Evolutionary conservation across 2,113 vertebrate species (phyloP).

Genomic region (Toxotes jaculatrix): DNA sequence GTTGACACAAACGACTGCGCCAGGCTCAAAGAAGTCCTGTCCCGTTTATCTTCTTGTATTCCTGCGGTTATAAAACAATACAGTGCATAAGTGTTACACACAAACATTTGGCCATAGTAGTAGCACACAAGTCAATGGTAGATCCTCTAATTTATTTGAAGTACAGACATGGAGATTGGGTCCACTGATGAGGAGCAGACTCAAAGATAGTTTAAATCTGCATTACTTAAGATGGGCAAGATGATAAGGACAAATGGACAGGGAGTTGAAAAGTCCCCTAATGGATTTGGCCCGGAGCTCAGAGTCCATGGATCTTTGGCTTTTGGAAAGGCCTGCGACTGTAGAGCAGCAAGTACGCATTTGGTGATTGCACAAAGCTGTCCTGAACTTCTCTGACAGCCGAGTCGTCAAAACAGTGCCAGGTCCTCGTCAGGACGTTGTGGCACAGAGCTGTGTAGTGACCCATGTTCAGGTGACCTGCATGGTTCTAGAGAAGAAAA

Average conservation of each 20-base stretch:
- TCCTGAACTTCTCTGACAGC: slow-evolving; percentile 81
- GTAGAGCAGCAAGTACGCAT: slow-evolving; percentile 89
- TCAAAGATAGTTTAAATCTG: neutral
- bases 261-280: neutral
- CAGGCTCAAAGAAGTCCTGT: neutral
- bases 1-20: neutral
- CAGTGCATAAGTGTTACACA: neutral
- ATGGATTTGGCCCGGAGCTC: slow-evolving; percentile 11
- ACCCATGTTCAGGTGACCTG: slow-evolving; percentile 88
- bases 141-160: slow-evolving; percentile 19
- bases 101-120: neutral
- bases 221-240: neutral
- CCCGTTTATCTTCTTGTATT: neutral
- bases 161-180: neutral
- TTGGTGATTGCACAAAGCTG: slow-evolving; percentile 82
- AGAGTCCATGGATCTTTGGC: slow-evolving; percentile 64
- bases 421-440: slow-evolving; percentile 79
- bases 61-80: neutral
- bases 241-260: neutral
- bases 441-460: slow-evolving; percentile 91
- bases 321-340: slow-evolving; percentile 79
- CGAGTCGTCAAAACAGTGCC: slow-evolving; percentile 89
- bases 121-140: neutral
- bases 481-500: slow-evolving; percentile 85
- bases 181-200: neutral